phyloP scores from a whole-genome alignment of 1,140 invertebrate genomes.

The Araneus ventricosus region DNA sequence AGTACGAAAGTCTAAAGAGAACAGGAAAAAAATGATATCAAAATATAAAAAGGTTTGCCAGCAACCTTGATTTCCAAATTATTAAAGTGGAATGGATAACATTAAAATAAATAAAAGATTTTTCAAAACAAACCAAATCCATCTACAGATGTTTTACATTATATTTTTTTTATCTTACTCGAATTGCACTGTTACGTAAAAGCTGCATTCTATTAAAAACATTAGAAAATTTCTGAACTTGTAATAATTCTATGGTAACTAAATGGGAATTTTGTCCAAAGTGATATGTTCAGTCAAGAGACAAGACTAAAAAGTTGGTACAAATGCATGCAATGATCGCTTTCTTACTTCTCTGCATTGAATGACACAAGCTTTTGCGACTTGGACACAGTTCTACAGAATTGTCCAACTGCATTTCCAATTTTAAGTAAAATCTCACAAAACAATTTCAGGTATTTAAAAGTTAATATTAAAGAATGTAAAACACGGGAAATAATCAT shows the following conservation, averaged over 20 bases:
- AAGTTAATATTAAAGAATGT: not conserved
- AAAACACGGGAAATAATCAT: not conserved
- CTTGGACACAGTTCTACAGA: no score
- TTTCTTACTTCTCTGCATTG: not conserved
- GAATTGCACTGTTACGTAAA: not conserved
- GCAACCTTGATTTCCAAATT: slow-evolving; percentile 31
- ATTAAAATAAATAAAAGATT: not conserved
- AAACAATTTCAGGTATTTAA: not conserved
- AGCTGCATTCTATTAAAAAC: slow-evolving; percentile 23
- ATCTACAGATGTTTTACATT: not conserved
- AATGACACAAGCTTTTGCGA: not conserved
- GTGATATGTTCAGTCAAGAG: slow-evolving; percentile 25
- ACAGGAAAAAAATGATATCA: not conserved
- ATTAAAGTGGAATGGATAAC: not conserved
- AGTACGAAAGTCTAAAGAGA: not conserved
- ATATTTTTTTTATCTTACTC: not conserved
- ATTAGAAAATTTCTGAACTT: not conserved
- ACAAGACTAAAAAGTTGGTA: no score
- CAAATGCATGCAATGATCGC: not conserved
- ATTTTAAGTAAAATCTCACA: not conserved
- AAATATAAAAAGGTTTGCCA: slow-evolving; percentile 50
- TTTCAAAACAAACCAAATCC: not conserved
- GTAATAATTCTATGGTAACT: not conserved
- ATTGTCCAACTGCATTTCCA: not conserved
- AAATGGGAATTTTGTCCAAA: not conserved